Percentiles rank a stretch among this genome's conserved stretches.
These are phyloP conservation scores for Hemicordylus capensis DNA, from an alignment of 2,113 vertebrate genomes.

Conservation along the genomic window DNA sequence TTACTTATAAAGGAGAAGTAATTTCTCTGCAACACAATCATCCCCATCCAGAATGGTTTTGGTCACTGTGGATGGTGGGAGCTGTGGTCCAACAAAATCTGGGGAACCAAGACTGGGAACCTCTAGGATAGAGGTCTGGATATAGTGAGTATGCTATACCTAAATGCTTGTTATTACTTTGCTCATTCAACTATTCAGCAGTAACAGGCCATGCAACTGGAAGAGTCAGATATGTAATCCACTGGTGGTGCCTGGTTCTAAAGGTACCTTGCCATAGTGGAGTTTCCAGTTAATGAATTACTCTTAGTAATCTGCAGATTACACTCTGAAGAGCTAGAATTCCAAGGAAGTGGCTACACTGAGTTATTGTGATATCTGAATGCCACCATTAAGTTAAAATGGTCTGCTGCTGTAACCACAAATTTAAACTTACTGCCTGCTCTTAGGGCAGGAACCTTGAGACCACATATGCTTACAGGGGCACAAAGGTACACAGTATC, in stretches of 20 bases:
- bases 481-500: neutral
- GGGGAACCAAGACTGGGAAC: too few species aligned
- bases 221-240: neutral
- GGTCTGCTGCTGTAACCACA: too few species aligned
- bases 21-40: too few species aligned
- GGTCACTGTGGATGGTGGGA: too few species aligned
- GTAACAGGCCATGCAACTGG: neutral
- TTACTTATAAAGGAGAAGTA: too few species aligned
- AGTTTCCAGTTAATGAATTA: neutral
- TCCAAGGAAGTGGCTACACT: neutral
- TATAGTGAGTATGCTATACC: neutral
- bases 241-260: neutral
- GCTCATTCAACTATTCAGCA: neutral
- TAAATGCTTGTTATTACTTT: neutral
- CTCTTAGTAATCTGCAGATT: neutral
- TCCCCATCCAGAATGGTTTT: neutral
- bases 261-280: neutral
- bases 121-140: too few species aligned
- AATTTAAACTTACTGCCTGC: too few species aligned
- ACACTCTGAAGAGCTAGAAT: neutral
- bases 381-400: too few species aligned
- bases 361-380: too few species aligned
- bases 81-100: too few species aligned
- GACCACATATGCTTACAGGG: neutral
- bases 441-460: too few species aligned